Evolutionary conservation across 2,113 vertebrate species (phyloP).

Genomic region (Elephas maximus): DNA sequence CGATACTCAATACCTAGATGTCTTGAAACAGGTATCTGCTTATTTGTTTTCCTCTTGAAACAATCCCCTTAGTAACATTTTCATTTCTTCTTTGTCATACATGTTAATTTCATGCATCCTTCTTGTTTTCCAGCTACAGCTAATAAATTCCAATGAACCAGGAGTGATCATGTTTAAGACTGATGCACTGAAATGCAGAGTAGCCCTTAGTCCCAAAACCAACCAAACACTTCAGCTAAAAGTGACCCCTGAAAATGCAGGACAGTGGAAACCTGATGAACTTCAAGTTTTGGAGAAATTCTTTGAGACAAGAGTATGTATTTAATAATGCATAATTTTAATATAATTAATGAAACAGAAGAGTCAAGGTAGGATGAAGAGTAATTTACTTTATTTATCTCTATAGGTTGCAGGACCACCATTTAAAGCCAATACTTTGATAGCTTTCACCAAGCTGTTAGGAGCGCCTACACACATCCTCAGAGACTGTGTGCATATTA

Average conservation of each 20-base stretch:
- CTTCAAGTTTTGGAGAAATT: conserved; percentile 99
- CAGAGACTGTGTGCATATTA: conserved; percentile 98
- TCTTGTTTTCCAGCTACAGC: conserved; percentile 91
- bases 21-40: conserved; percentile 9
- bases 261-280: conserved; percentile 98
- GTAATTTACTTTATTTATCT: conserved; percentile 75
- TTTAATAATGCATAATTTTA: conserved; percentile 50
- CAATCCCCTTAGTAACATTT: background rate
- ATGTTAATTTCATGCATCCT: conserved; percentile 34
- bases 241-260: conserved; percentile 98
- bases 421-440: conserved; percentile 99
- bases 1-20: background rate
- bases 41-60: conserved; percentile 64
- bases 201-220: conserved; percentile 98
- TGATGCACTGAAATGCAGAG: conserved; percentile 97
- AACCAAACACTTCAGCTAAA: conserved; percentile 99
- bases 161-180: conserved; percentile 99
- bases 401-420: conserved; percentile 97
- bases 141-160: conserved; percentile 98
- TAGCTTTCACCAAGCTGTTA: conserved; percentile 98
- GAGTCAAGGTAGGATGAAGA: conserved; percentile 5
- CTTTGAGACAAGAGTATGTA: conserved; percentile 97
- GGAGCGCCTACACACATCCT: conserved; percentile 98
- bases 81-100: conserved; percentile 31
- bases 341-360: conserved; percentile 31